Evolutionary conservation across 2,113 vertebrate species (phyloP), one percentile per base, ranked within the genome.

Genomic region (Eolophus roseicapilla): DNA sequence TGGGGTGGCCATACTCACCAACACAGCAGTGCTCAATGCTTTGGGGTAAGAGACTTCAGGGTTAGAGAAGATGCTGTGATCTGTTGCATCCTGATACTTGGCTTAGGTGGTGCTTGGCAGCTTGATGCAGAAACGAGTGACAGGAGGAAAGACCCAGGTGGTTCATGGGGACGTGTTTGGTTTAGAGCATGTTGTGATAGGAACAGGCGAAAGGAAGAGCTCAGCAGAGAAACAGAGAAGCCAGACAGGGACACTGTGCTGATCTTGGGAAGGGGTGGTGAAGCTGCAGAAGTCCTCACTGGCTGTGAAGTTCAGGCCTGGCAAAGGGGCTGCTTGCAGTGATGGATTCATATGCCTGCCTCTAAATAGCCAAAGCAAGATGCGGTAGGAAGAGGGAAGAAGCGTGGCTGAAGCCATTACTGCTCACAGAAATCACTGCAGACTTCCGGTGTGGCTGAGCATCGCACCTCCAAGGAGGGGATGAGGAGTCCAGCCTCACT

Each of bases 401-500:
- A 44, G 33, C 27, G 3, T 10, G 20, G 39, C 69, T 46, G 53
- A n/a, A 55, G 69, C 62, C 41, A 3, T 41, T 19, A 5, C n/a
- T 2, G 5, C 47, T 57, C 10, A 0, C 49, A 57, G 55, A 76
- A 57, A 33, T 39, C 41, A 23, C n/a, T 2, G 5, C 29, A n/a
- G 44, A 3, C 52, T 59, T 67, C 28, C 6, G 2, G 5, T 46
- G 13, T 11, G 5, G 39, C 46, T 80, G 46, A 46, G 39, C n/a
- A 20, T 50, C 4, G 5, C 21, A 7, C 24, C 1, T 1, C 29
- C 0, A 1, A 52, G 60, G 29, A 18, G 17, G 6, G 8, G 8
- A 14, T 23, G n/a, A 35, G 35, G 63, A 29, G 41, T 43, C 16
- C 18, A 39, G 37, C 39, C 33, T 64, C 14, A 4, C 33, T 8